Conservation (phyloP, 2,888 invertebrate genomes). For the Hypena proboscidalis region DNA sequence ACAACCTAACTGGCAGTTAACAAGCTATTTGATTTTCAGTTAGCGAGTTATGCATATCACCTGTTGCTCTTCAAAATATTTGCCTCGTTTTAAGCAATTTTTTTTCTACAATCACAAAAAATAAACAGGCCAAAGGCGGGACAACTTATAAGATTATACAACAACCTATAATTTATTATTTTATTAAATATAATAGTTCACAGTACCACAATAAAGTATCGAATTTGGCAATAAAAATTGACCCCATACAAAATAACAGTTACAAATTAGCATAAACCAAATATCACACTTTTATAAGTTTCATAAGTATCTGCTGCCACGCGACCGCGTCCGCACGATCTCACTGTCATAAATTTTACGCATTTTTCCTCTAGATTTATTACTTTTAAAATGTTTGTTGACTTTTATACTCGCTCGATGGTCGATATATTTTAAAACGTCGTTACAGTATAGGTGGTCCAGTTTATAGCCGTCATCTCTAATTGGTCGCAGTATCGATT, state of each 20-base stretch:
- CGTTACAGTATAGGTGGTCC: conserved; percentile 28
- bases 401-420: not conserved
- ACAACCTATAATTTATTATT: too few species aligned
- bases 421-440: too few species aligned
- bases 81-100: too few species aligned
- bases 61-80: too few species aligned
- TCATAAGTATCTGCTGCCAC: conserved; percentile 9
- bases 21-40: too few species aligned
- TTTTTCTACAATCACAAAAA: too few species aligned
- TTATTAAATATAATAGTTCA: conserved; percentile 7
- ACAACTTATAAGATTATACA: too few species aligned
- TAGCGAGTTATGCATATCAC: too few species aligned
- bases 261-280: conserved; percentile 39
- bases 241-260: conserved; percentile 22
- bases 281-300: conserved; percentile 8
- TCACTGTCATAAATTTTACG: conserved; percentile 1
- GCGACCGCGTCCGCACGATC: conserved; percentile 4
- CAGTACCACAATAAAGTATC: conserved; percentile 22
- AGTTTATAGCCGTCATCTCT: conserved; percentile 33
- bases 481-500: too few species aligned
- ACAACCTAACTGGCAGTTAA: too few species aligned
- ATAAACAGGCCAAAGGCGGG: too few species aligned
- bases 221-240: conserved; percentile 15
- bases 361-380: conserved; percentile 7
- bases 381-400: conserved; percentile 1